A percentile compares a stretch with the other conserved stretches of the same genome.
Evolutionary conservation across 2,113 vertebrate species (phyloP).

Genomic region (Sebastes schlegelii): DNA sequence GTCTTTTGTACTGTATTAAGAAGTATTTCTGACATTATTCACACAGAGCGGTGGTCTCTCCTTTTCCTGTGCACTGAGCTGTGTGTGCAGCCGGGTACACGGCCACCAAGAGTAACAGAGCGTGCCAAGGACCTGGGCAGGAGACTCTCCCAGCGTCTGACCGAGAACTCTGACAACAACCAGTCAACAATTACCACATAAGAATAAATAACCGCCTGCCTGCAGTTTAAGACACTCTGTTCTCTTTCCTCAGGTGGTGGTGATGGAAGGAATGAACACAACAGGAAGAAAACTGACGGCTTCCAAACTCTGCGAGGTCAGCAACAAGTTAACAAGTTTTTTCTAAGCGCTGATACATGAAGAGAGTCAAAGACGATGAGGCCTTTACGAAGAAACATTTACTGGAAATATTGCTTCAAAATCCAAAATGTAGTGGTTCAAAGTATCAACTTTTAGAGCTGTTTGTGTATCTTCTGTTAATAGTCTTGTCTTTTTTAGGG

Average conservation of each 20-base stretch:
- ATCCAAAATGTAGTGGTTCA: neutral
- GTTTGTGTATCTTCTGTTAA: neutral
- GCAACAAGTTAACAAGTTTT: neutral
- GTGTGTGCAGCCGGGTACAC: constrained; percentile 77
- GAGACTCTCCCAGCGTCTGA: constrained; percentile 71
- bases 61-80: constrained; percentile 77
- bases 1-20: neutral
- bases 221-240: neutral
- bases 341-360: neutral
- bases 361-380: neutral
- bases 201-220: neutral
- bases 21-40: neutral
- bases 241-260: constrained; percentile 84
- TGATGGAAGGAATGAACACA: constrained; percentile 91
- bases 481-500: constrained; percentile 78
- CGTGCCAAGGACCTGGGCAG: constrained; percentile 73
- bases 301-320: constrained; percentile 90
- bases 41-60: constrained; percentile 63
- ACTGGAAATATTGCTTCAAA: neutral
- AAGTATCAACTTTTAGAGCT: neutral
- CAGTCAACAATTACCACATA: too few relatives aligned
- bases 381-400: neutral
- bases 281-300: constrained; percentile 87
- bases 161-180: constrained; percentile 80
- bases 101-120: constrained; percentile 78